Percentiles rank a stretch among this genome's conserved stretches.
phyloP scores from a whole-genome alignment of 2,113 vertebrate genomes.

The Herpailurus yagouaroundi region DNA sequence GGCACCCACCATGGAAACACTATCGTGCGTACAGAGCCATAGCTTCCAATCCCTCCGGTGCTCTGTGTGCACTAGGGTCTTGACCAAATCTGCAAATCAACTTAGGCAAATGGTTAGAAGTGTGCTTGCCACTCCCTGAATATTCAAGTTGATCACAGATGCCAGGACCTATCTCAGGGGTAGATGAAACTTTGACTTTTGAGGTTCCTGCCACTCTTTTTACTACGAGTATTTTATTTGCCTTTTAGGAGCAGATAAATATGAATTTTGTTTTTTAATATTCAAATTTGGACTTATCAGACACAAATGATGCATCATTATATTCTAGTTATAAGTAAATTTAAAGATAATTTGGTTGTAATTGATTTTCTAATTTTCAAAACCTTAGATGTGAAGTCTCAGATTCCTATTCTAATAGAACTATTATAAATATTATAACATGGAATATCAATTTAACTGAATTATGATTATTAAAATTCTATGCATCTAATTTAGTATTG shows the following conservation, averaged over 20 bases:
- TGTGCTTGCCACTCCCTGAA: not conserved
- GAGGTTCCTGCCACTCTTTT: not conserved
- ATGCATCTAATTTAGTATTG: not conserved
- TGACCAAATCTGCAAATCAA: not conserved
- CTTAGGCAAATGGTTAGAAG: not conserved
- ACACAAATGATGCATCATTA: not conserved
- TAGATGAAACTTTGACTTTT: not conserved
- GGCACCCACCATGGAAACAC: no score
- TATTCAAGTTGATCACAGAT: not conserved
- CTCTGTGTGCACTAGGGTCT: not conserved
- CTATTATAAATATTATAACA: not conserved
- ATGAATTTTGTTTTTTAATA: not conserved
- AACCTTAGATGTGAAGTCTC: not conserved
- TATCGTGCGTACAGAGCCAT: fast-evolving
- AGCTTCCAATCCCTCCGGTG: fast-evolving
- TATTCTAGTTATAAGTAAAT: not conserved
- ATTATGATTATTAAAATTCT: not conserved
- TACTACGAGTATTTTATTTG: not conserved
- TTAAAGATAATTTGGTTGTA: not conserved
- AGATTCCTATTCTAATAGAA: not conserved
- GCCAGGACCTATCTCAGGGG: not conserved
- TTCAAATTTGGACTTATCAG: not conserved
- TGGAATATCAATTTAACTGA: not conserved
- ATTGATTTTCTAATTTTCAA: not conserved
- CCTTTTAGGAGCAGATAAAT: not conserved